Base-by-base conservation (phyloP, 2,113 vertebrate genomes). In the Hypanus sabinus region DNA sequence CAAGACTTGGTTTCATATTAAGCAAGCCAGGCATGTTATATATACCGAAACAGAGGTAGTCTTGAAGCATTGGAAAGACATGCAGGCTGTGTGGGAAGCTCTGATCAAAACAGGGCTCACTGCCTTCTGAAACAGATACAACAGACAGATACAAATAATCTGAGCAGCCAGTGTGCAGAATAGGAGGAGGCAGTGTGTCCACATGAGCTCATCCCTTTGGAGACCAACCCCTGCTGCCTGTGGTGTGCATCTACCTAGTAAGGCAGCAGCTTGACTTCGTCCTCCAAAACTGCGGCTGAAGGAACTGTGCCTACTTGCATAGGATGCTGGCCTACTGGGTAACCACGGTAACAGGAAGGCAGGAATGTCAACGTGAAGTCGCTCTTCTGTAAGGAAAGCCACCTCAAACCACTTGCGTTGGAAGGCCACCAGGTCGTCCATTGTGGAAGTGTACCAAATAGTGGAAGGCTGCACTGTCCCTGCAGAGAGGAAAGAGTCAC, bases 201-300 rank as follows among this genome's bases (percentile, higher is more conserved):
- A 95, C 94, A 62, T 94, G 94, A 96, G 94, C 95, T 94, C 94
- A 94, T 94, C 73, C 95, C 94, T 95, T 95, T 94, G 95, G 95
- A 90, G 73, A 70, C 36, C 38, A 20, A 14, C 12, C 5, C 36
- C 94, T 95, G 95, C 95, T 94, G 95, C 33, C 94, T 94, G 95
- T 94, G 94, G 81, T 87, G 68, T 95, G 96, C 95, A 96, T 95
- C 96, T 98, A 99, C 99, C 99, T 97, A 99, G 97, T 94, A 99
- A 96, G 30, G 98, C 99, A 0, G 98, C 98, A 70, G 99, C 98
- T 96, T 99, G 99, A 97, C 99, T 99, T 96, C 99, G 98, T 96
- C 99, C 99, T 96, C 99, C 99, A 94, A 99, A 99, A 96, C 99
- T 99, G 97, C 99, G 98, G 97, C 99, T 99, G 96, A 99, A 99